phyloP scores from a whole-genome alignment of 1,140 invertebrate genomes.

The Drosophila takahashii region DNA sequence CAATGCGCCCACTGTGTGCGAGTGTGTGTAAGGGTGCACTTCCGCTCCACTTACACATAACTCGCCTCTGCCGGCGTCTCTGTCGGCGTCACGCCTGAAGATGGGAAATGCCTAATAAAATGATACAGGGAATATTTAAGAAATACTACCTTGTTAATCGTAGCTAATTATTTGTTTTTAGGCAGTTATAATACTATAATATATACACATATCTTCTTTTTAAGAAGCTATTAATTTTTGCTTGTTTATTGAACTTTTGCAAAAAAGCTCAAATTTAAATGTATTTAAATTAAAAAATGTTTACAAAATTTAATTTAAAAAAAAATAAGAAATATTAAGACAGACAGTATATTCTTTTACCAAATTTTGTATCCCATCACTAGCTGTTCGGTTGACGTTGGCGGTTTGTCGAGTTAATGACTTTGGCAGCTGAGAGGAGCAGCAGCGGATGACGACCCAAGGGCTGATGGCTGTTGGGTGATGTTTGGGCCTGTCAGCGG shows the following conservation, averaged over 20 bases:
- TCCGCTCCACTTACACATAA: constrained; percentile 79
- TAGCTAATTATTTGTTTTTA: too few relatives aligned
- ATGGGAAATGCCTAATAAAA: not conserved
- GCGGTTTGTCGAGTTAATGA: constrained; percentile 82
- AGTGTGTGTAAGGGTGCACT: constrained; percentile 45
- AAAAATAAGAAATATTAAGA: too few relatives aligned
- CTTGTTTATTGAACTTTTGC: too few relatives aligned
- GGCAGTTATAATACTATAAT: too few relatives aligned
- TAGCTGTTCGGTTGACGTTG: constrained; percentile 36
- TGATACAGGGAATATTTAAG: not conserved
- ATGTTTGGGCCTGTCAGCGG: constrained; percentile 50
- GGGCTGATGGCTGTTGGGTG: constrained; percentile 26
- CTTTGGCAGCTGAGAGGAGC: constrained; percentile 64
- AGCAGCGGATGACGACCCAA: constrained; percentile 20
- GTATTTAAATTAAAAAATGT: too few relatives aligned
- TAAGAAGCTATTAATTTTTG: too few relatives aligned
- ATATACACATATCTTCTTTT: too few relatives aligned
- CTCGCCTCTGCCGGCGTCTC: constrained; percentile 48
- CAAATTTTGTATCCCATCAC: constrained; percentile 26
- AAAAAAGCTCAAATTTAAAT: too few relatives aligned
- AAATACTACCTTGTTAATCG: too few relatives aligned
- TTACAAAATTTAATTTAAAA: too few relatives aligned
- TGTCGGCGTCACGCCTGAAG: constrained; percentile 5
- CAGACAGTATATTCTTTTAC: too few relatives aligned
- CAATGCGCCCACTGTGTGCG: constrained; percentile 3